Evolutionary conservation across 1,140 invertebrate species (phyloP), one percentile per base, ranked within the genome.

Genomic region (Cotesia vestalis): DNA sequence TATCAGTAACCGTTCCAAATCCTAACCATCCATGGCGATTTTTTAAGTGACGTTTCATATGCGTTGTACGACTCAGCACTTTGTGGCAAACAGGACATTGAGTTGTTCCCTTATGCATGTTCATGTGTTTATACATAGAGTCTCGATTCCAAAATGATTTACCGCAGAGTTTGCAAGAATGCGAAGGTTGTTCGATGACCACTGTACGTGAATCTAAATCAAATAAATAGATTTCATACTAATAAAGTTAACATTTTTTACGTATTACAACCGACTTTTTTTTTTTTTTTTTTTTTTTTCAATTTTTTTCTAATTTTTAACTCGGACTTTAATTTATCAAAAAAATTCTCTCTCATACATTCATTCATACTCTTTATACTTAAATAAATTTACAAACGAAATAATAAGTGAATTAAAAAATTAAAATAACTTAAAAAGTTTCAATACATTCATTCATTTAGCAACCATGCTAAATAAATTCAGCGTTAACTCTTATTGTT

Each of bases 71-170:
- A 79, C 86, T 88, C 72, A 88, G 81, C 70, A 87, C 85, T 83
- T 88, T 87, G 76, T 86, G 83, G 78, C 87, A 89, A 72, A 87
- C 85, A 36, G 87, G 87, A 75, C 87, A 89, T 77, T 86, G 84
- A 68, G 88, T 89, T 60, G 86, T 87, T 57, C 88, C 88, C 73
- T 85, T 86, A 80, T 89, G 88, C 81, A 88, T 87, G 77, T 88
- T 88, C 83, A 87, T 88, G 83, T 89, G 88, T 79, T 88, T 88
- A 82, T 87, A 88, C 83, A 89, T 85, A 76, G 86, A 87, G 82
- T 87, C 85, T 71, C 86, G 85, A 79, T 87, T 87, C 85, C 85
- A 86, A 84, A 87, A 87, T 67, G 85, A 82, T 86, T 88, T 88
- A 84, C 86, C 86, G 80, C 86, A 88, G 78, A 88, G 84, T 85